Conservation (phyloP, 2,113 vertebrate species). For the Rhinoptilus africanus region DNA sequence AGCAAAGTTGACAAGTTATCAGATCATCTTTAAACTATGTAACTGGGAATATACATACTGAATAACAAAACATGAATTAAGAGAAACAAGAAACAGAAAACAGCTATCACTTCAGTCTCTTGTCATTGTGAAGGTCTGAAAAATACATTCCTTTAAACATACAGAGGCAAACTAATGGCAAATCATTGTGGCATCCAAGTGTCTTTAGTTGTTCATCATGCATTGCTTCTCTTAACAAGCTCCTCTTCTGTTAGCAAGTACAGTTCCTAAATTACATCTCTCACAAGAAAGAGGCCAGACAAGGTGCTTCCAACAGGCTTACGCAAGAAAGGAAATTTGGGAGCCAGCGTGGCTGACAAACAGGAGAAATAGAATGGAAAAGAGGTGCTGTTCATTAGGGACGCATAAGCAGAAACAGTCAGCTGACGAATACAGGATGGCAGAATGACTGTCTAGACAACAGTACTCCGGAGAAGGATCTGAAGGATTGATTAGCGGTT, state of each 20-base stretch:
- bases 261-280: not conserved
- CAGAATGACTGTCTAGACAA: slow-evolving; percentile 10
- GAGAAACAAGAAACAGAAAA: not conserved
- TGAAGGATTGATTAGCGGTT: not conserved
- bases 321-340: not conserved
- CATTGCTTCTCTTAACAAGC: not conserved
- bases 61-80: no score
- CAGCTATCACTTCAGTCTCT: not conserved
- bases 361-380: not conserved
- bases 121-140: not conserved
- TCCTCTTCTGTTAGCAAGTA: not conserved
- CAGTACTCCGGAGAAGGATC: not conserved
- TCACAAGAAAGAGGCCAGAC: not conserved
- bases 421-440: not conserved
- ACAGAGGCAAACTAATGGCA: not conserved
- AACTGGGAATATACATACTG: not conserved
- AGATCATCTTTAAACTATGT: not conserved
- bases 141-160: not conserved
- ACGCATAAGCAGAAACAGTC: not conserved
- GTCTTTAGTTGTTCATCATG: not conserved
- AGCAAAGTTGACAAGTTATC: not conserved
- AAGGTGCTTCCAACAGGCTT: not conserved
- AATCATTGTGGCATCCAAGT: not conserved
- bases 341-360: not conserved
- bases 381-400: not conserved